These are phyloP conservation scores for Corythoichthys haematopterus DNA, from an alignment of 2,113 vertebrate species.

Conservation along the genomic window DNA sequence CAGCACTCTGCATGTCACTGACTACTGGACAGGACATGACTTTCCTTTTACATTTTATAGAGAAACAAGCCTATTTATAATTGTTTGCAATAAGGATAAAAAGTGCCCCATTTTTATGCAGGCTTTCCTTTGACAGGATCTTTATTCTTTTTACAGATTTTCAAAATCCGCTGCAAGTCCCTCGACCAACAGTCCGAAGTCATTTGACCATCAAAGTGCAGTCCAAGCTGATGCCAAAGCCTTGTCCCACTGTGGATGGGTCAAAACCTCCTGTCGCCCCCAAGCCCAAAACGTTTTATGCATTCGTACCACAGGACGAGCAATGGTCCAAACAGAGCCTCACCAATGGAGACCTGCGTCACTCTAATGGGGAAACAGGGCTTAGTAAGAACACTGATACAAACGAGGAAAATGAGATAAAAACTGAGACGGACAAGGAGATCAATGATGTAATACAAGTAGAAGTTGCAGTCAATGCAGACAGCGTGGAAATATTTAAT, in stretches of 20 bases:
- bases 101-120: neutral
- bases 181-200: constrained; percentile 79
- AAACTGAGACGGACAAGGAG: constrained; percentile 38
- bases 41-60: constrained; percentile 27
- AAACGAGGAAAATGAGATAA: constrained; percentile 43
- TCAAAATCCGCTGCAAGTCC: constrained; percentile 81
- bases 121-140: constrained; percentile 6
- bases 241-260: constrained; percentile 73
- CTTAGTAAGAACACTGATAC: constrained; percentile 46
- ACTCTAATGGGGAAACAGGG: constrained; percentile 60
- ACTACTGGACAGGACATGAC: constrained; percentile 24
- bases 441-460: constrained; percentile 21
- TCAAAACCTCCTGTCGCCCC: constrained; percentile 88
- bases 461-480: constrained; percentile 13
- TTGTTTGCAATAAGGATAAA: neutral
- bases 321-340: constrained; percentile 58
- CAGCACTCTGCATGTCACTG: constrained; percentile 49
- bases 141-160: constrained; percentile 69
- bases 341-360: constrained; percentile 78
- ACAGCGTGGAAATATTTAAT: constrained; percentile 25
- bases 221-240: constrained; percentile 77
- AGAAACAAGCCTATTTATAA: constrained; percentile 13
- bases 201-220: constrained; percentile 79
- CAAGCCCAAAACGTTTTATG: constrained; percentile 78
- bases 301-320: constrained; percentile 56